Percentiles rank a stretch among this genome's conserved stretches.
phyloP scores from a whole-genome alignment of 2,797 vertebrate genomes.

The Rhodeus uyekii region DNA sequence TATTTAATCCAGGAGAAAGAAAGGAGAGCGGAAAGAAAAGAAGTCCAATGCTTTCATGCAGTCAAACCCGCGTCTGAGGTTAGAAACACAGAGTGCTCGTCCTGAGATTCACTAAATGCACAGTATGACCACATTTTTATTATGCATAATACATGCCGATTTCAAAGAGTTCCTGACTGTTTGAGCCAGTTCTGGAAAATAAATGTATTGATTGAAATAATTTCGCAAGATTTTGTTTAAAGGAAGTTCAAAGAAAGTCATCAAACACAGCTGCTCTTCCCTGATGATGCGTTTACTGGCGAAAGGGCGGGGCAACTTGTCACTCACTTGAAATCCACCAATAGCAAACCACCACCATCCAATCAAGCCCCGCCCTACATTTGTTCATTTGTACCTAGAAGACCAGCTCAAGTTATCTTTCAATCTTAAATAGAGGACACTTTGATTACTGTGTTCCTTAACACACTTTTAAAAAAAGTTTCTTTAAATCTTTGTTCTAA shows the following conservation, averaged over 20 bases:
- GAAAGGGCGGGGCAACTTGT: background rate
- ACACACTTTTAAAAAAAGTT: too few relatives aligned
- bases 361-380: background rate
- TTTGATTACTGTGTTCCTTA: too few relatives aligned
- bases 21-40: background rate
- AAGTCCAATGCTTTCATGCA: background rate
- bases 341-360: background rate
- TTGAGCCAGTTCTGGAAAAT: background rate
- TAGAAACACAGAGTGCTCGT: background rate
- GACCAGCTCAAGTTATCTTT: background rate
- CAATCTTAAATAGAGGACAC: too few relatives aligned
- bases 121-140: background rate
- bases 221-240: background rate
- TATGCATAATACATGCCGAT: background rate
- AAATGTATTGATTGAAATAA: background rate
- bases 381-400: background rate
- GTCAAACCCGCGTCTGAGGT: background rate
- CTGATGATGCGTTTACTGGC: too few relatives aligned
- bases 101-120: background rate
- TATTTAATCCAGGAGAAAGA: conserved; percentile 20
- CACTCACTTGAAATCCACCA: background rate
- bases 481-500: too few relatives aligned
- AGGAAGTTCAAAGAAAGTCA: background rate
- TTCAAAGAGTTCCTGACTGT: background rate
- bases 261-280: too few relatives aligned